These are phyloP conservation scores for Poecilia latipinna DNA, from an alignment of 2,113 vertebrate species.

Conservation along the genomic window DNA sequence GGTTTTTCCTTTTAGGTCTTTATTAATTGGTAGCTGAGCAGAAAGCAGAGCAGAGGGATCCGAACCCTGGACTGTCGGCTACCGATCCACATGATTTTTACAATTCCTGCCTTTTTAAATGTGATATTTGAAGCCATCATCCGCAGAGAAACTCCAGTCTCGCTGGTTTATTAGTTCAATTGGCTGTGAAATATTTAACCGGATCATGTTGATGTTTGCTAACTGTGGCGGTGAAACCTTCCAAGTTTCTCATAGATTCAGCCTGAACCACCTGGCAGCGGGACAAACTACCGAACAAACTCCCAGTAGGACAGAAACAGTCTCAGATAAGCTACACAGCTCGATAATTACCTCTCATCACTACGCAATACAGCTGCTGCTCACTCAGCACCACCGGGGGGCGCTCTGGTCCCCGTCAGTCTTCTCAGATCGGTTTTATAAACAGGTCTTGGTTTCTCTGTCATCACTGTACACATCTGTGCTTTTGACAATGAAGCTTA, in stretches of 20 bases:
- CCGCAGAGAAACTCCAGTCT: slow-evolving; percentile 17
- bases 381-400: slow-evolving; percentile 64
- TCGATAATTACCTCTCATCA: slow-evolving; percentile 82
- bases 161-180: slow-evolving; percentile 12
- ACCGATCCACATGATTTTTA: background rate
- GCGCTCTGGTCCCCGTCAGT: slow-evolving; percentile 57
- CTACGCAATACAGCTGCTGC: slow-evolving; percentile 80
- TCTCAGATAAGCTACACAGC: slow-evolving; percentile 83
- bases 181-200: slow-evolving; percentile 16
- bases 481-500: slow-evolving; percentile 50
- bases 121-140: background rate
- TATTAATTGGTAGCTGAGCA: no score
- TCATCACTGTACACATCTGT: slow-evolving; percentile 54
- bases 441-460: slow-evolving; percentile 24
- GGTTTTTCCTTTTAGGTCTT: no score
- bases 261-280: slow-evolving; percentile 28
- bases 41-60: no score
- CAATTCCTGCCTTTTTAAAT: background rate
- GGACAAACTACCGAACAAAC: slow-evolving; percentile 32
- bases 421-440: slow-evolving; percentile 58
- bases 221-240: slow-evolving; percentile 24
- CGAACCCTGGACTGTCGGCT: no score
- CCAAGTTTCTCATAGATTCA: slow-evolving; percentile 16
- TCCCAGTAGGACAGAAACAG: slow-evolving; percentile 49
- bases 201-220: slow-evolving; percentile 4